Percentiles rank a stretch among this genome's conserved stretches.
phyloP scores from a whole-genome alignment of 2,797 vertebrate species.

The Momotus momota region DNA sequence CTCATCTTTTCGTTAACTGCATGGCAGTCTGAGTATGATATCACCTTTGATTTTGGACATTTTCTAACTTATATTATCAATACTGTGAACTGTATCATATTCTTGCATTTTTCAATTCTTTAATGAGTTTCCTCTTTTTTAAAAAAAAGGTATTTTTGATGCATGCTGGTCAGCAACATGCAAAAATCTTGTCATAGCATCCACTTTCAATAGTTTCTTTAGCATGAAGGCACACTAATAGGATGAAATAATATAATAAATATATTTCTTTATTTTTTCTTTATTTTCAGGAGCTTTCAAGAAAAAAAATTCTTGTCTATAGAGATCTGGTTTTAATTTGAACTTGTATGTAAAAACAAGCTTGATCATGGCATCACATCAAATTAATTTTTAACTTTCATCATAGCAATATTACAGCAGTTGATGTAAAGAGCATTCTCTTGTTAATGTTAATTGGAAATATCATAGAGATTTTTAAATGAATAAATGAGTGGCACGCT shows the following conservation, averaged over 20 bases:
- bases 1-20: background rate
- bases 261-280: background rate
- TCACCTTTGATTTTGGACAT: background rate
- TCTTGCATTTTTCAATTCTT: background rate
- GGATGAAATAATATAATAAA: background rate
- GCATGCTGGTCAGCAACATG: background rate
- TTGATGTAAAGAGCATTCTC: background rate
- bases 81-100: background rate
- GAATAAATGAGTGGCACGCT: background rate
- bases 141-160: background rate
- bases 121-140: background rate
- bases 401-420: background rate
- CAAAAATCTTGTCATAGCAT: background rate
- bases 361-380: background rate
- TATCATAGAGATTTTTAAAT: background rate
- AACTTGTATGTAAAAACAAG: background rate
- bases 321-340: background rate
- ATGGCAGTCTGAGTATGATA: background rate
- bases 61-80: background rate
- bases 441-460: background rate
- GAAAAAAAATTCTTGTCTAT: fast-evolving
- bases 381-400: background rate
- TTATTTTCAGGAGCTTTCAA: background rate
- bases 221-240: background rate
- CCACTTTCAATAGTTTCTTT: background rate